Base-by-base conservation (phyloP, 1,140 invertebrate species). In the Orchestia grillus region DNA sequence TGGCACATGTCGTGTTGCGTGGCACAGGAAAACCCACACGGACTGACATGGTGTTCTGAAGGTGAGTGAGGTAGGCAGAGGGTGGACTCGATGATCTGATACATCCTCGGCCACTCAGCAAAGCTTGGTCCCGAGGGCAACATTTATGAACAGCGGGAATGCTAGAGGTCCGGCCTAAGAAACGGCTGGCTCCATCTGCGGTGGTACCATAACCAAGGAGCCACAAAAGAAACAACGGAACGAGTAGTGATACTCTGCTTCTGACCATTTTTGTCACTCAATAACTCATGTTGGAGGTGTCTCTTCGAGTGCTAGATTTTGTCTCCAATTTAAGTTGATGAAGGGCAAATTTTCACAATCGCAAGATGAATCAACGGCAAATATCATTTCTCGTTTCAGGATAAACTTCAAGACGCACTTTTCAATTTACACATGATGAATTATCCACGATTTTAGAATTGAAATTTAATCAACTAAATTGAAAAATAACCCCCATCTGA, bases 1-100 rank as follows among this genome's bases (percentile, higher is more conserved):
- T 96, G 44, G 95, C n/a, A 87, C 96, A 95, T 96, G 96, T 44
- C 44, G 96, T 57, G 92, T 90, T 44, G 94, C 95, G 23, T 90
- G 96, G 45, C 53, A 95, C 77, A 94, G 91, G 28, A 53, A 96
- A 41, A 95, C 96, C 44, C 95, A 96, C 57, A 95, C 96, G 44
- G 62, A 95, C 42, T 95, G 95, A 45, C 96, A 96, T 87, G 41
- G 96, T 94, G 53, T 96, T 96, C 95, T 95, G 87, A 40, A 96
- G 95, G 87, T 96, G 96, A 44, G 95, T 95, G 95, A 96, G 96
- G 92, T 94, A 95, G 4, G 96, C 95, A 40, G 96, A 96, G 8
- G 91, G 96, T 44, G 8, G 95, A 23, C 41, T 88, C n/a, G 41
- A n/a, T 44, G 77, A 44, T 57, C 87, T n/a, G 40, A 42, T 45